Percentiles rank a stretch among this genome's conserved stretches.
Evolutionary conservation across 92 coral and sea anemone genomes (phyloP).

Genomic region (Phenganax subtilis): DNA sequence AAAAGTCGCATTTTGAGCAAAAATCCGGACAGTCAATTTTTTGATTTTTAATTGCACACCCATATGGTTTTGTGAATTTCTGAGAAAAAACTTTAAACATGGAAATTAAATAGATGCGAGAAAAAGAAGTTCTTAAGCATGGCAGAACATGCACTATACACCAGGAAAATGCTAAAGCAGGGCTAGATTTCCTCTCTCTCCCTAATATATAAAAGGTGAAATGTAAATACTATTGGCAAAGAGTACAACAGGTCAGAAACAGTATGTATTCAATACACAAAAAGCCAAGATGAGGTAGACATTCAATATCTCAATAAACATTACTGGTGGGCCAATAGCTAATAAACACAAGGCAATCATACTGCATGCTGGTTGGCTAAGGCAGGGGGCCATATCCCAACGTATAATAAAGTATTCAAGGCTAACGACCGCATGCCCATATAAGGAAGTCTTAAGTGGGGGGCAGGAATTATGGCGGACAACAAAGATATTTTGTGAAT

Average conservation of each 20-base stretch:
- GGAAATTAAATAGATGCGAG: no score
- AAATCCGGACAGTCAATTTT: background rate
- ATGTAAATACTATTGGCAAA: background rate
- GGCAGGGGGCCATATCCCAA: conserved; percentile 1
- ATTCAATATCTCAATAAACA: conserved; percentile 45
- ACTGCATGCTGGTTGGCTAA: conserved; percentile 19
- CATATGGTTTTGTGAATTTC: no score
- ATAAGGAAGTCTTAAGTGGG: conserved; percentile 13
- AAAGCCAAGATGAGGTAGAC: conserved; percentile 50
- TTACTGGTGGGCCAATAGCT: conserved; percentile 11
- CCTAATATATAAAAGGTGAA: background rate
- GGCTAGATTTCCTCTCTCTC: background rate
- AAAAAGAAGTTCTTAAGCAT: no score
- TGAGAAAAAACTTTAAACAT: no score
- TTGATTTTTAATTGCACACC: background rate
- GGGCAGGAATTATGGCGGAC: conserved; percentile 24
- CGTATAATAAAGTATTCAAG: conserved; percentile 18
- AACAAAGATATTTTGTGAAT: conserved; percentile 10
- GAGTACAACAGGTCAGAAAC: conserved; percentile 11
- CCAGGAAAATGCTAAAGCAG: no score
- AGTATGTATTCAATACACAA: conserved; percentile 57
- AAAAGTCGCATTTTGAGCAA: no score
- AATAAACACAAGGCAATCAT: background rate
- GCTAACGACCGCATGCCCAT: conserved; percentile 18
- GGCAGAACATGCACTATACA: no score